phyloP scores from a whole-genome alignment of 2,113 vertebrate species.

The Pithys albifrons region DNA sequence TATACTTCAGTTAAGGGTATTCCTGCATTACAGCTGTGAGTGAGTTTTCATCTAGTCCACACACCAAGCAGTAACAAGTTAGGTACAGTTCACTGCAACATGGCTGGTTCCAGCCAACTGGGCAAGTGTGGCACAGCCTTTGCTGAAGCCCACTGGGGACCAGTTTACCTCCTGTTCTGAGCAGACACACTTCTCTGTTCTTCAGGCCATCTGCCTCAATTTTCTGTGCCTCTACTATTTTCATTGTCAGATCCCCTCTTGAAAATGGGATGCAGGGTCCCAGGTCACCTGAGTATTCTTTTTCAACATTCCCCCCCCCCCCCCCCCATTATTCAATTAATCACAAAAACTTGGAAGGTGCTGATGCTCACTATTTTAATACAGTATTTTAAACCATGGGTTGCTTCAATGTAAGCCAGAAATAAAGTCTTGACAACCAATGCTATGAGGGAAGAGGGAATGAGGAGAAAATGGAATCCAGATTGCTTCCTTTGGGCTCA shows the following conservation, averaged over 20 bases:
- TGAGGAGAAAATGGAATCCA: conserved; percentile 6
- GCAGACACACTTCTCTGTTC: background rate
- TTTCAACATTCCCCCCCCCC: rapidly evolving
- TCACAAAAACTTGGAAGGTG: background rate
- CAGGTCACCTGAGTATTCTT: background rate
- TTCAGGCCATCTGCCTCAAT: background rate
- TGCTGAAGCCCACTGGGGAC: background rate
- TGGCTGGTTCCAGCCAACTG: rapidly evolving
- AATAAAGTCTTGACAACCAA: background rate
- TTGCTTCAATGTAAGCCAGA: background rate
- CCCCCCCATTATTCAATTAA: background rate
- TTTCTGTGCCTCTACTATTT: background rate
- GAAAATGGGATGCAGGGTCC: background rate
- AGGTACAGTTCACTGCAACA: background rate
- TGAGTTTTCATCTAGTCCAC: background rate
- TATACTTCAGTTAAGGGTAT: background rate
- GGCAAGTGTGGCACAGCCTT: background rate
- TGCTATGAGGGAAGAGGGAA: background rate
- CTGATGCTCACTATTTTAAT: background rate
- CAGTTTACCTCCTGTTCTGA: background rate
- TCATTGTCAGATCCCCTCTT: background rate
- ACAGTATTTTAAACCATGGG: background rate
- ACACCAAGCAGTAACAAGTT: background rate
- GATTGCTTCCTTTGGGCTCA: background rate
- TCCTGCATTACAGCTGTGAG: background rate